Evolutionary conservation across 1,140 invertebrate genomes (phyloP).

Genomic region (Micrasema longulum): DNA sequence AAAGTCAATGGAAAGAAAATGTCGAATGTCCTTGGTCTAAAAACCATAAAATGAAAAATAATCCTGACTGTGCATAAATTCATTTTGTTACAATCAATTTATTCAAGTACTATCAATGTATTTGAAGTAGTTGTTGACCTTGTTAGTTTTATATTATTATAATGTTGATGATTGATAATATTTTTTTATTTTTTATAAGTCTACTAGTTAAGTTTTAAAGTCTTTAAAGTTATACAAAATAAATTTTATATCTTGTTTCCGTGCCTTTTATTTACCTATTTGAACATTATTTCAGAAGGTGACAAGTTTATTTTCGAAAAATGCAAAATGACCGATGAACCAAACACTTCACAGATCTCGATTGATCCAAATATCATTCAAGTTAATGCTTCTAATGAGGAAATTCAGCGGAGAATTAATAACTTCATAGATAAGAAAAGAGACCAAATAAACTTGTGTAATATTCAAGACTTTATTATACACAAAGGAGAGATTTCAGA

Average conservation of each 20-base stretch:
- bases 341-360: background rate
- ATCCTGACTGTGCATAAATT: background rate
- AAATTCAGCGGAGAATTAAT: slow-evolving; percentile 49
- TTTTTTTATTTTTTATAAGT: too few species aligned
- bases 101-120: too few species aligned
- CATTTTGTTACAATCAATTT: too few species aligned
- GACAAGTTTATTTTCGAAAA: slow-evolving; percentile 1
- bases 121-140: background rate
- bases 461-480: slow-evolving; percentile 76
- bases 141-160: too few species aligned
- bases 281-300: slow-evolving; percentile 31
- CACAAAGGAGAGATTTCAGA: slow-evolving; percentile 52
- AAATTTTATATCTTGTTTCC: slow-evolving; percentile 32
- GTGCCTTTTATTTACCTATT: slow-evolving; percentile 18
- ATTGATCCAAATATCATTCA: slow-evolving; percentile 41
- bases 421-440: slow-evolving; percentile 70
- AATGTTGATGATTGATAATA: too few species aligned
- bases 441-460: slow-evolving; percentile 73
- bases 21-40: slow-evolving; percentile 80
- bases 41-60: slow-evolving; percentile 19
- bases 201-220: too few species aligned
- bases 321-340: background rate
- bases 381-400: slow-evolving; percentile 46
- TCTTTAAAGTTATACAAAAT: background rate
- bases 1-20: slow-evolving; percentile 80